Base-by-base conservation (phyloP, 1,140 invertebrate genomes). In the Hestina assimilis region DNA sequence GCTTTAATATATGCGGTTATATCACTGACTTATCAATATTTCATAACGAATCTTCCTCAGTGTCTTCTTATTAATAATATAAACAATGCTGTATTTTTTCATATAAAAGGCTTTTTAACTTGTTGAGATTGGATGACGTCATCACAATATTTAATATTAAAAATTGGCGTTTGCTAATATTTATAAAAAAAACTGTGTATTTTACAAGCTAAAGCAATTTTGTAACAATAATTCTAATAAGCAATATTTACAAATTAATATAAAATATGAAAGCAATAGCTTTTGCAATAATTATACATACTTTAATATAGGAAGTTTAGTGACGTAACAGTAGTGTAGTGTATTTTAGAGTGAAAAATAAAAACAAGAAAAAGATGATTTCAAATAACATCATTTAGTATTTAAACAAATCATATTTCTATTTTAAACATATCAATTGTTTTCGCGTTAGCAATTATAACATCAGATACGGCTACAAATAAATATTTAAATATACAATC, bases 1-100 rank as follows among this genome's bases (percentile, higher is more conserved):
- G 48, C 48, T 51, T 51, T 19, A 41, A 41, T n/a, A 12, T 46
- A 33, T 26, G 29, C 52, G 41, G 52, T 33, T 46, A 54, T 52
- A n/a, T 28, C 26, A 28, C 43, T 46, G 43, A 26, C 43, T 17
- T 1, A 11, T 31, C 3, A 31, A 31, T 31, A 31, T 11, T 31
- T n/a, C n/a, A 3, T 9, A 19, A 14, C n/a, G 6, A 19, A 15
- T 38, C 1, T 19, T 19, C 15, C 11, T 38, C n/a, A 15, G 8
- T n/a, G 12, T 38, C 33, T 38, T 38, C 24, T 28, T 6, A 28
- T 0, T 28, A 28, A 28, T 6, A 28, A 28, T 28, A 28, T 9
- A 28, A 6, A 28, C n/a, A 6, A 28, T 28, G 8, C 24, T 28
- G n/a, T 26, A 26, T 26, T 26, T 26, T 5, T 26, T 9, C 24